Evolutionary conservation across 1,140 invertebrate species (phyloP).

Genomic region (Plutomurus gul): DNA sequence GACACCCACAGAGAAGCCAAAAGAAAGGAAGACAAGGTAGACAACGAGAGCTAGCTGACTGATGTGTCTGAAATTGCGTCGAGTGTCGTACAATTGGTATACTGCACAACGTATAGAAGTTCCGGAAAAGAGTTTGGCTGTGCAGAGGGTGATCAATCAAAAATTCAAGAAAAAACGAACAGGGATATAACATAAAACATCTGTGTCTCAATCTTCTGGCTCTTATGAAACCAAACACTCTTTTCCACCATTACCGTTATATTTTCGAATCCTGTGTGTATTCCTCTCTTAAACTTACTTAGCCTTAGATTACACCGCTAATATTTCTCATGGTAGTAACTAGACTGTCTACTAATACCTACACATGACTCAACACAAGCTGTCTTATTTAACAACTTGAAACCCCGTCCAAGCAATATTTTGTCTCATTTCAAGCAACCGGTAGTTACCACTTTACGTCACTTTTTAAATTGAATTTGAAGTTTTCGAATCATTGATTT

Average conservation of each 20-base stretch:
- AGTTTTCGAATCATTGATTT: no score
- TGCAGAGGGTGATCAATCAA: slow-evolving; percentile 33
- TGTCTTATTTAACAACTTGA: background rate
- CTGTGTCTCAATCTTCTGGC: background rate
- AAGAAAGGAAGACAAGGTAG: no score
- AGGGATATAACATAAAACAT: slow-evolving; percentile 24
- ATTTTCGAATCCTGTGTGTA: no score
- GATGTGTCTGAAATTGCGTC: no score
- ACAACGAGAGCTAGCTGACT: no score
- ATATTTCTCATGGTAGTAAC: background rate
- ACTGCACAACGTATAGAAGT: background rate
- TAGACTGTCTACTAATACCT: no score
- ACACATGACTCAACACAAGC: background rate
- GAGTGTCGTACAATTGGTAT: background rate
- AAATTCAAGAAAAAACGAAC: slow-evolving; percentile 13
- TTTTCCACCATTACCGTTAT: no score
- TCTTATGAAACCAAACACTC: background rate
- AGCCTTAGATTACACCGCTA: slow-evolving; percentile 12
- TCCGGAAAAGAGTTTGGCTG: background rate
- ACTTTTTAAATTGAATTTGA: no score
- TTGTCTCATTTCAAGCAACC: no score
- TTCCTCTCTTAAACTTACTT: background rate
- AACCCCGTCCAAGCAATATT: background rate
- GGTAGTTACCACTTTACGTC: no score
- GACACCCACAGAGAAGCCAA: no score